phyloP scores from a whole-genome alignment of 2,888 invertebrate species.

The Sinodicranocentrus sp. region DNA sequence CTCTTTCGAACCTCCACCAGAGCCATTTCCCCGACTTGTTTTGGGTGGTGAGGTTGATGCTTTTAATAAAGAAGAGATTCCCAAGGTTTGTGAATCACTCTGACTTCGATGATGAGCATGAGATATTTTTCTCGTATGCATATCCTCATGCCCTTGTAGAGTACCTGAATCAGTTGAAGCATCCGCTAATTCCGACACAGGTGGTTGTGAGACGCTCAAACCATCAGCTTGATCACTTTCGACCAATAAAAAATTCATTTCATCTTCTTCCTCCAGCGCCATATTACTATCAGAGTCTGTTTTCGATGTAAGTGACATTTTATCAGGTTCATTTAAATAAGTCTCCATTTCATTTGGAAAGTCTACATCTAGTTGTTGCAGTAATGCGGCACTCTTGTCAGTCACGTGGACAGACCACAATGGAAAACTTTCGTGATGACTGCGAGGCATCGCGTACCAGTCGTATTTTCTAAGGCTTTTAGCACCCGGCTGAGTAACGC shows the following conservation, averaged over 20 bases:
- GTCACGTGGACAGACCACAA: constrained; percentile 68
- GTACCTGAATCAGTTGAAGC: not conserved
- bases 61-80: constrained; percentile 41
- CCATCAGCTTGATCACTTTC: constrained; percentile 54
- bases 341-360: constrained; percentile 41
- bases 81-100: constrained; percentile 73
- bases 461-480: constrained; percentile 86
- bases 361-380: constrained; percentile 50
- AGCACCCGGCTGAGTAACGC: constrained; percentile 90
- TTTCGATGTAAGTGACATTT: constrained; percentile 69
- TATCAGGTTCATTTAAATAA: constrained; percentile 57
- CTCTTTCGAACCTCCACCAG: constrained; percentile 42
- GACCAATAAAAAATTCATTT: constrained; percentile 57
- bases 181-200: constrained; percentile 31
- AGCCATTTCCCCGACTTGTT: constrained; percentile 59
- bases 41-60: constrained; percentile 56
- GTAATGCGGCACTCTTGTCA: constrained; percentile 23
- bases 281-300: constrained; percentile 70
- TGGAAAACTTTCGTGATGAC: constrained; percentile 75
- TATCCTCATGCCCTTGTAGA: constrained; percentile 8
- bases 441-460: constrained; percentile 77
- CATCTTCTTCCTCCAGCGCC: constrained; percentile 70
- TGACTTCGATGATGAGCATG: constrained; percentile 73
- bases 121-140: constrained; percentile 60
- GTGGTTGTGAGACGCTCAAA: not conserved